These are phyloP conservation scores for Holothuria leucospilota DNA, from an alignment of 53 echinoderm and acorn worm genomes.

Conservation along the genomic window DNA sequence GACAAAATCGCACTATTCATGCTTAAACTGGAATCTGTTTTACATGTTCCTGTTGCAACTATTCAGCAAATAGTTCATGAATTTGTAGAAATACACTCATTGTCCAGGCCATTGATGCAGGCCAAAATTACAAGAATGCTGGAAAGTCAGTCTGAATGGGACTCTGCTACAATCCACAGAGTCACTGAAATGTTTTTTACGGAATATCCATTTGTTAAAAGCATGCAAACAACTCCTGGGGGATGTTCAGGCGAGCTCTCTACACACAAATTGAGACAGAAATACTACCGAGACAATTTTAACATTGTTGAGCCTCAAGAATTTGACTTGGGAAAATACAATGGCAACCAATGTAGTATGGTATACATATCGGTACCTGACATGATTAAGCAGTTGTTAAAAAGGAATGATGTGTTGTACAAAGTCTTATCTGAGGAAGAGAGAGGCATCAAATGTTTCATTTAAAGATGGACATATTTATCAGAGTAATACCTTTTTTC, in stretches of 20 bases:
- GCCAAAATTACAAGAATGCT: background rate
- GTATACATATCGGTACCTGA: slow-evolving; percentile 19
- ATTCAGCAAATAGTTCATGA: slow-evolving; percentile 31
- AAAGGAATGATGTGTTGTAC: slow-evolving; percentile 30
- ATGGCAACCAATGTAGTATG: background rate
- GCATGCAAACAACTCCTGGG: background rate
- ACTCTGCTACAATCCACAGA: background rate
- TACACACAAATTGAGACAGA: background rate
- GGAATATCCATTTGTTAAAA: background rate
- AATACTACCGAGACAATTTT: background rate
- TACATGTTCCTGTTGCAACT: slow-evolving; percentile 16
- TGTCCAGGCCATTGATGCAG: slow-evolving; percentile 13
- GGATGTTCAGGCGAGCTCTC: background rate
- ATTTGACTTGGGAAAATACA: slow-evolving; percentile 2
- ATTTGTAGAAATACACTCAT: background rate
- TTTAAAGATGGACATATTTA: slow-evolving; percentile 12
- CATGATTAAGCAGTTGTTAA: slow-evolving; percentile 10
- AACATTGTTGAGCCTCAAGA: slow-evolving; percentile 9
- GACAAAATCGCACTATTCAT: background rate
- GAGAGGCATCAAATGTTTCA: slow-evolving; percentile 17
- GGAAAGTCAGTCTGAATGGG: background rate
- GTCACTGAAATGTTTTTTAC: background rate
- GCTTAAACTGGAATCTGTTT: slow-evolving; percentile 27
- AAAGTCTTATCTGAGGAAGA: slow-evolving; percentile 18
- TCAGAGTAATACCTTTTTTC: background rate